Conservation (phyloP, 1,140 invertebrate species). For the Homalodisca vitripennis region DNA sequence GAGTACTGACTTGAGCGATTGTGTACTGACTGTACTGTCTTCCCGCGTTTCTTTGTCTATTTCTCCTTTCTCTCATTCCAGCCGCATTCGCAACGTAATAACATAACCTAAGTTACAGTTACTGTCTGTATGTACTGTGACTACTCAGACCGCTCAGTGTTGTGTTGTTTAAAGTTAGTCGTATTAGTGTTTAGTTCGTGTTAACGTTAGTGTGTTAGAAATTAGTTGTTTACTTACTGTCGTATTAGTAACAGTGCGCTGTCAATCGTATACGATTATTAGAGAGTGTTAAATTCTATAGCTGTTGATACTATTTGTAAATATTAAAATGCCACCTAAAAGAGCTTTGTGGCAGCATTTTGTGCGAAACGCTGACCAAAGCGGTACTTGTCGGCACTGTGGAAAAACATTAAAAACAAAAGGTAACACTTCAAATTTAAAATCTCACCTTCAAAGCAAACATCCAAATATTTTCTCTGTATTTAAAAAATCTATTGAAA, state of each 20-base stretch:
- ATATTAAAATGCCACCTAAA: constrained; percentile 21
- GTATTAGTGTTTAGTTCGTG: constrained; percentile 1
- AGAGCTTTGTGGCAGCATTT: constrained; percentile 27
- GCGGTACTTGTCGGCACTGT: constrained; percentile 27
- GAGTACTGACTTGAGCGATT: too few species aligned
- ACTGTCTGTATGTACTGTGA: too few species aligned
- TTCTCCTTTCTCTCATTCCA: not conserved
- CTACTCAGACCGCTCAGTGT: too few species aligned
- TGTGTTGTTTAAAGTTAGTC: constrained; percentile 10
- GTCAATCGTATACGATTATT: constrained; percentile 8
- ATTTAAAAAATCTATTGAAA: constrained; percentile 25
- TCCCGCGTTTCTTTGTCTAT: constrained; percentile 7
- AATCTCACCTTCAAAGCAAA: constrained; percentile 27
- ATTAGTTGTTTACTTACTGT: too few species aligned
- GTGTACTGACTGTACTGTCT: constrained; percentile 1
- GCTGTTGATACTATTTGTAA: constrained; percentile 5
- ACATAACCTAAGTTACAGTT: not conserved
- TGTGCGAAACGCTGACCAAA: constrained; percentile 13
- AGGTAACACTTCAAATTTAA: constrained; percentile 30
- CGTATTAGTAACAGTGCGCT: too few species aligned
- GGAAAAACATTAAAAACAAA: constrained; percentile 27
- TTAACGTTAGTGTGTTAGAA: not conserved
- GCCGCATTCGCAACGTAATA: constrained; percentile 7
- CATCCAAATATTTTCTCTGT: constrained; percentile 27
- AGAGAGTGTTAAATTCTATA: constrained; percentile 11